These are phyloP conservation scores for Diorhabda sublineata DNA, from an alignment of 1,140 invertebrate species.

Conservation along the genomic window DNA sequence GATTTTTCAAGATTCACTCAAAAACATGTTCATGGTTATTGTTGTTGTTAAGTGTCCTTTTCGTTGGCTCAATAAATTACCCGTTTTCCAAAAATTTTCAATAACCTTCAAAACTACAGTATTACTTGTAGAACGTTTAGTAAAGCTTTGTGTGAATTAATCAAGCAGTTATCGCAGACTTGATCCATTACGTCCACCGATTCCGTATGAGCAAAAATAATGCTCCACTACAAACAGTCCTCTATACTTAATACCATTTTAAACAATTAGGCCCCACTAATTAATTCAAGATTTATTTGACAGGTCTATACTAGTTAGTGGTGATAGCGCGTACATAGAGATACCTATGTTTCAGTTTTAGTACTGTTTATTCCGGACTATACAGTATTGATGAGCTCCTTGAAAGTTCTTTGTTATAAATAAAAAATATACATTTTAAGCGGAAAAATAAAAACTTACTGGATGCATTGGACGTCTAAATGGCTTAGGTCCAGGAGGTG, in stretches of 20 bases:
- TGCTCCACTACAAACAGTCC: too few species aligned
- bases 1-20: not conserved
- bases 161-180: too few species aligned
- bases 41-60: not conserved
- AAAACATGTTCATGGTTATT: not conserved
- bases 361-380: too few species aligned
- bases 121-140: not conserved
- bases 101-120: not conserved
- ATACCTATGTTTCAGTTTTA: too few species aligned
- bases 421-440: not conserved
- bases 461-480: conserved; percentile 46
- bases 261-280: too few species aligned
- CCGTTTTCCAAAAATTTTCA: not conserved
- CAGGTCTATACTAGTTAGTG: too few species aligned
- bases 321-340: too few species aligned
- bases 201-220: too few species aligned
- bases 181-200: too few species aligned
- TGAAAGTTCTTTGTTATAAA: not conserved
- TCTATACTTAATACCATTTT: too few species aligned
- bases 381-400: too few species aligned
- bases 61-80: not conserved
- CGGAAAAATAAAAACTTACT: conserved; percentile 43
- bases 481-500: conserved; percentile 47
- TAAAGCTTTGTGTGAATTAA: not conserved
- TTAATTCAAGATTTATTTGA: too few species aligned